These are phyloP conservation scores for Drosophila lacicola DNA, from an alignment of 2,888 invertebrate species.

Conservation along the genomic window DNA sequence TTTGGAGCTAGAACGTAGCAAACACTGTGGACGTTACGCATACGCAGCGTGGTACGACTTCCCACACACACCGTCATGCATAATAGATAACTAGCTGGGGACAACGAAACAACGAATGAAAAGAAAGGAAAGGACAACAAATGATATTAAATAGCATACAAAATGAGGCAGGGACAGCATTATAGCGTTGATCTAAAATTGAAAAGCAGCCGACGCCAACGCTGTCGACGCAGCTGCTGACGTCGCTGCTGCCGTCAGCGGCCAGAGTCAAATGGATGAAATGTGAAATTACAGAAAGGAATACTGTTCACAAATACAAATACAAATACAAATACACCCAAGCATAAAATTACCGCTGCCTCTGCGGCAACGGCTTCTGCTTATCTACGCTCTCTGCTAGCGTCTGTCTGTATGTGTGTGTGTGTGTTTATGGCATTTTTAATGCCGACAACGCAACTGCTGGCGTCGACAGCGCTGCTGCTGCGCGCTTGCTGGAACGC, in stretches of 20 bases:
- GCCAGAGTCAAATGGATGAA: conserved; percentile 41
- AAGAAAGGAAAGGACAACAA: conserved; percentile 54
- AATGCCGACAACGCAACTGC: conserved; percentile 66
- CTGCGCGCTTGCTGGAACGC: conserved; percentile 9
- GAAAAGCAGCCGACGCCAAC: conserved; percentile 52
- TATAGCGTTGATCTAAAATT: conserved; percentile 74
- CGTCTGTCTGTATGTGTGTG: conserved; percentile 15
- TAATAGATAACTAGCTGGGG: conserved; percentile 59
- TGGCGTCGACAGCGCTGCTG: conserved; percentile 51
- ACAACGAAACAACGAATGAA: conserved; percentile 29
- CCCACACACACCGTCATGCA: conserved; percentile 35
- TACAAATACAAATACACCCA: conserved; percentile 27
- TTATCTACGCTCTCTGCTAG: conserved; percentile 47
- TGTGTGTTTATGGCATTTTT: conserved; percentile 69
- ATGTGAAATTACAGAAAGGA: conserved; percentile 54
- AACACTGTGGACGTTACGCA: conserved; percentile 64
- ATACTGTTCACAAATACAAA: conserved; percentile 21
- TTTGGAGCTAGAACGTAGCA: neutral
- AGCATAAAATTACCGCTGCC: conserved; percentile 66
- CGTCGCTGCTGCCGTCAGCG: conserved; percentile 2
- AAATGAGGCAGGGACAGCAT: conserved; percentile 63
- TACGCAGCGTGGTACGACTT: conserved; percentile 63
- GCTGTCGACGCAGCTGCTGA: conserved; percentile 11
- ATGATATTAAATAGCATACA: conserved; percentile 76
- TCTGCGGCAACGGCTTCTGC: conserved; percentile 35